phyloP scores from a whole-genome alignment of 64 coral and sea anemone genomes.

The Exaiptasia diaphana region DNA sequence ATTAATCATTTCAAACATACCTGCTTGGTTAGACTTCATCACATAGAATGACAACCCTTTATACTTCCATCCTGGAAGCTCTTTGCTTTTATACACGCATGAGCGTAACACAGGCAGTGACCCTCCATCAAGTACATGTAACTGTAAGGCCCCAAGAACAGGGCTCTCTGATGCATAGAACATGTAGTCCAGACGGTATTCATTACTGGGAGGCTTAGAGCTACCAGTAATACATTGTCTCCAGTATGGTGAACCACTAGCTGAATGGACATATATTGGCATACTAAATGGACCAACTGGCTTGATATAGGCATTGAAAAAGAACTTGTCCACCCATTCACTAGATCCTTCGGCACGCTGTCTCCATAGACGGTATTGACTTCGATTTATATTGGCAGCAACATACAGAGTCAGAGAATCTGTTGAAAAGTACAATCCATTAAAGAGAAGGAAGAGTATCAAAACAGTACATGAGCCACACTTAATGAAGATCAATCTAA shows the following conservation, averaged over 20 bases:
- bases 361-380: constrained; percentile 76
- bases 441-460: no score
- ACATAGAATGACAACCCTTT: constrained; percentile 84
- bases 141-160: constrained; percentile 50
- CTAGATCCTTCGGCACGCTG: constrained; percentile 61
- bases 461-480: no score
- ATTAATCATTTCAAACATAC: neutral
- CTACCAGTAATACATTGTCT: constrained; percentile 75
- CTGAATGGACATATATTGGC: constrained; percentile 84
- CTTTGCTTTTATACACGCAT: constrained; percentile 60
- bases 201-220: constrained; percentile 64
- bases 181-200: constrained; percentile 89
- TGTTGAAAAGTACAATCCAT: no score
- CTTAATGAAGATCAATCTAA: no score
- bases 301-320: constrained; percentile 56
- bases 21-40: constrained; percentile 44
- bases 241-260: constrained; percentile 92
- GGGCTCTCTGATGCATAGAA: constrained; percentile 70
- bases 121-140: constrained; percentile 68
- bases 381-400: constrained; percentile 57
- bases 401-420: constrained; percentile 71
- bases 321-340: constrained; percentile 77
- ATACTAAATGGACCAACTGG: constrained; percentile 58
- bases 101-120: constrained; percentile 84
- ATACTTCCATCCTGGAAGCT: constrained; percentile 79